Evolutionary conservation across 2,888 invertebrate genomes (phyloP), one percentile per base, ranked within the genome.

Genomic region (Dorcus hopei): DNA sequence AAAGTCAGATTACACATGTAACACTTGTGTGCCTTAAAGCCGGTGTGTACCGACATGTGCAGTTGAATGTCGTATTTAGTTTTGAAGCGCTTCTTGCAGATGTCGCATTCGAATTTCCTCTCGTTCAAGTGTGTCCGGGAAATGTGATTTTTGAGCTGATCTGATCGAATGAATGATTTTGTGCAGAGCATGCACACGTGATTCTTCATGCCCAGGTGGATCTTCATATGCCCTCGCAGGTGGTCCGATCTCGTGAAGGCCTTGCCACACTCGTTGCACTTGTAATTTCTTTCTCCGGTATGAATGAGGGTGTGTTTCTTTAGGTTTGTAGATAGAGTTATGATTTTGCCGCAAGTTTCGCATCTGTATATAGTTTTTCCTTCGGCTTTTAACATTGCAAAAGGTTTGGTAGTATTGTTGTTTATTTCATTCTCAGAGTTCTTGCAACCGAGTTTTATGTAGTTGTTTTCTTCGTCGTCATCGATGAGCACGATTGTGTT

Each of bases 11-110:
- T 79, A 70, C 87, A 87, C 9, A 72, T 62, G 8, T 70, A 70
- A 68, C 87, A 87, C 3, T 62, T 67, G 69, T 83, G 80, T 43
- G 83, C 80, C 61, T 79, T 79, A 65, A 83, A 81, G 3, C 84
- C 84, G 0, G 83, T 80, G 71, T 87, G 86, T 54, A 83, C 80
- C 47, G 80, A 77, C 42, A 77, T 69, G 68, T 87, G 86, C 49
- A 82, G 81, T 55, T 77, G 70, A 65, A 86, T 73, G 68, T 85
- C 82, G 19, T 80, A 80, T 23, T 75, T 74, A 3, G 86, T 76
- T 40, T 81, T 80, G 70, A 85, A 87, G 52, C 72, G 73, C 49
- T 83, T 81, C n/a, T 75, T 78, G 70, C 87, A 87, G 40, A 78
- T 70, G 54, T 73, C 66, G 70, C 86, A 85, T 7, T 33, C 26